phyloP scores from a whole-genome alignment of 2,888 invertebrate species.

The Drosophila mercatorum region DNA sequence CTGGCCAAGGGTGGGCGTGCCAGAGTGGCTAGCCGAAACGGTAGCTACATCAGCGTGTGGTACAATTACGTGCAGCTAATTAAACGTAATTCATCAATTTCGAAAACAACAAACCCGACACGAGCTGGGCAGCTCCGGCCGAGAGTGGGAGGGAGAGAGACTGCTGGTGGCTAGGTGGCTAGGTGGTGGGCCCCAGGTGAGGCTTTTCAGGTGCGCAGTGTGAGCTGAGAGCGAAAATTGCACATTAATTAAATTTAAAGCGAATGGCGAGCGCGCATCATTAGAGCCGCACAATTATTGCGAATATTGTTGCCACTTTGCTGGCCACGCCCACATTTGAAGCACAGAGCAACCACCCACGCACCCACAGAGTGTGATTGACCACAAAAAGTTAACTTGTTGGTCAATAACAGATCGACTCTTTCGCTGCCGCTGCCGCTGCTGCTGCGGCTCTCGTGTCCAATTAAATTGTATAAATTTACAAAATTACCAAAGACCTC shows the following conservation, averaged over 20 bases:
- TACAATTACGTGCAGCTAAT: constrained; percentile 63
- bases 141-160: too few relatives aligned
- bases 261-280: constrained; percentile 67
- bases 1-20: not conserved
- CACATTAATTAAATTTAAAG: constrained; percentile 75
- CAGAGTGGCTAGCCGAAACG: not conserved
- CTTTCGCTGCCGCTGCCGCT: not conserved
- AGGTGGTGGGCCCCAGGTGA: constrained; percentile 20
- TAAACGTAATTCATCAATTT: constrained; percentile 71
- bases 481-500: constrained; percentile 67
- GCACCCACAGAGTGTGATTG: not conserved
- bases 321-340: constrained; percentile 2
- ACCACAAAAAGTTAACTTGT: constrained; percentile 70
- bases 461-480: constrained; percentile 78
- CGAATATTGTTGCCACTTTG: constrained; percentile 57
- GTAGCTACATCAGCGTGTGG: constrained; percentile 35
- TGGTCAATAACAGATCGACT: constrained; percentile 49
- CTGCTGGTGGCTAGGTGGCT: too few relatives aligned
- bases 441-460: constrained; percentile 54
- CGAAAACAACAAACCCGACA: constrained; percentile 35
- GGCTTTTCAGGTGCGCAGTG: constrained; percentile 30
- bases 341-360: not conserved
- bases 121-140: not conserved
- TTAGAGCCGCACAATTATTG: constrained; percentile 73
- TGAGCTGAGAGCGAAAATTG: constrained; percentile 68